These are phyloP conservation scores for Luperina testacea DNA, from an alignment of 2,888 invertebrate genomes.

Conservation along the genomic window DNA sequence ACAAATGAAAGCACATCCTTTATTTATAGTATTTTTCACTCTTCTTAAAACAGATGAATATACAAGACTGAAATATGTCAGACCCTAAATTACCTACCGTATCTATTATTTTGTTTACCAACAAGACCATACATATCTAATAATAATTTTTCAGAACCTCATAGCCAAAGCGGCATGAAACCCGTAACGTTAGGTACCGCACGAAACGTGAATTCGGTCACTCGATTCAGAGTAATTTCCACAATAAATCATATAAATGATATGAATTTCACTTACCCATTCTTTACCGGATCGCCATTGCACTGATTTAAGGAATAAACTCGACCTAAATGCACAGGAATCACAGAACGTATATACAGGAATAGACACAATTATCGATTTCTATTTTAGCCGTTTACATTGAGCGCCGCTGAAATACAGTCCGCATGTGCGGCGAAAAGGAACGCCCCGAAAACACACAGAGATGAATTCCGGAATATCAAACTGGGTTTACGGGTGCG, in stretches of 20 bases:
- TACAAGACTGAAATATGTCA: background rate
- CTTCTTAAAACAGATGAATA: background rate
- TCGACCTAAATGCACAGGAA: slow-evolving; percentile 75
- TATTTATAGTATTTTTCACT: background rate
- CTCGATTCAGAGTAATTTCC: background rate
- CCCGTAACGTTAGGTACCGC: background rate
- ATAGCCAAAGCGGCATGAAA: slow-evolving; percentile 7
- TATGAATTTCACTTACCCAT: slow-evolving; percentile 51
- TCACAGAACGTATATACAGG: slow-evolving; percentile 69
- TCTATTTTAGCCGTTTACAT: slow-evolving; percentile 80
- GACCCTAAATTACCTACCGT: background rate
- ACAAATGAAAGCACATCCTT: background rate
- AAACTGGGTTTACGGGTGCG: background rate
- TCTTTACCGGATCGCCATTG: slow-evolving; percentile 53
- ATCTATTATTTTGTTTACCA: slow-evolving; percentile 47
- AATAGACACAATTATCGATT: slow-evolving; percentile 84
- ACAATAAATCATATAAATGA: slow-evolving; percentile 4
- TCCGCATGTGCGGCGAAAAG: slow-evolving; percentile 84
- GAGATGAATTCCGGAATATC: slow-evolving; percentile 68
- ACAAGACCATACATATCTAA: slow-evolving; percentile 30
- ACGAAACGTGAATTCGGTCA: slow-evolving; percentile 5
- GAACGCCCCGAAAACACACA: slow-evolving; percentile 76
- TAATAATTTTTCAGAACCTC: slow-evolving; percentile 40
- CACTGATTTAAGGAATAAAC: slow-evolving; percentile 54
- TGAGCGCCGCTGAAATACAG: slow-evolving; percentile 72